A percentile compares a stretch with the other conserved stretches of the same genome.
Evolutionary conservation across 2,888 invertebrate genomes (phyloP).

Genomic region (Conomelus anceps): DNA sequence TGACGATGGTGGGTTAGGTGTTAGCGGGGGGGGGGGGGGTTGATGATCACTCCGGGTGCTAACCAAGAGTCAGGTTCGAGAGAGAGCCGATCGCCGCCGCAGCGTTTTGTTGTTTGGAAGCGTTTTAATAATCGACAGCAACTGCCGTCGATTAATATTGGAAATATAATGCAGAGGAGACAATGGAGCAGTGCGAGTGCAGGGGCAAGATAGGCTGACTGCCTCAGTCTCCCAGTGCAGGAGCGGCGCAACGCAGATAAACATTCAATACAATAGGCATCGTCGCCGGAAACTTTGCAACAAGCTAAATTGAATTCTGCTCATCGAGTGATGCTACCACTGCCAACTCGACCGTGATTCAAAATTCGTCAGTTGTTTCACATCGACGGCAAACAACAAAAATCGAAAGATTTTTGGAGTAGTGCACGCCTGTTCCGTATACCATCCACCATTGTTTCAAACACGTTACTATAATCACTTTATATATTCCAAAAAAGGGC

Average conservation of each 20-base stretch:
- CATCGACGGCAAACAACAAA: background rate
- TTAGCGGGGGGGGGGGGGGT: too few species aligned
- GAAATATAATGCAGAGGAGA: background rate
- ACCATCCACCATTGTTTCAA: background rate
- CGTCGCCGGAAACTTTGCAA: background rate
- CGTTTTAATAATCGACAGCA: background rate
- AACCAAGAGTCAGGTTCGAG: too few species aligned
- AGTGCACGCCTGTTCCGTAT: background rate
- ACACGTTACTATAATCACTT: too few species aligned
- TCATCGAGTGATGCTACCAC: background rate
- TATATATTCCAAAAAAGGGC: too few species aligned
- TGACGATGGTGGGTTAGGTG: too few species aligned
- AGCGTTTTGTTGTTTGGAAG: background rate
- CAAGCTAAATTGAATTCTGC: background rate
- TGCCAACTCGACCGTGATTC: background rate
- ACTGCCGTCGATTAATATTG: slow-evolving; percentile 3
- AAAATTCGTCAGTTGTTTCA: too few species aligned
- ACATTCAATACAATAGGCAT: background rate
- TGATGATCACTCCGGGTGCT: too few species aligned
- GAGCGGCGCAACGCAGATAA: background rate
- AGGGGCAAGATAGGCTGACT: background rate
- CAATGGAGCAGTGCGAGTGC: background rate
- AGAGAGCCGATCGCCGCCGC: background rate
- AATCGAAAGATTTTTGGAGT: background rate
- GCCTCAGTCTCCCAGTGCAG: background rate